Evolutionary conservation across 1,140 invertebrate genomes (phyloP), one percentile per base, ranked within the genome.

Genomic region (Aphelinus atriplicis): DNA sequence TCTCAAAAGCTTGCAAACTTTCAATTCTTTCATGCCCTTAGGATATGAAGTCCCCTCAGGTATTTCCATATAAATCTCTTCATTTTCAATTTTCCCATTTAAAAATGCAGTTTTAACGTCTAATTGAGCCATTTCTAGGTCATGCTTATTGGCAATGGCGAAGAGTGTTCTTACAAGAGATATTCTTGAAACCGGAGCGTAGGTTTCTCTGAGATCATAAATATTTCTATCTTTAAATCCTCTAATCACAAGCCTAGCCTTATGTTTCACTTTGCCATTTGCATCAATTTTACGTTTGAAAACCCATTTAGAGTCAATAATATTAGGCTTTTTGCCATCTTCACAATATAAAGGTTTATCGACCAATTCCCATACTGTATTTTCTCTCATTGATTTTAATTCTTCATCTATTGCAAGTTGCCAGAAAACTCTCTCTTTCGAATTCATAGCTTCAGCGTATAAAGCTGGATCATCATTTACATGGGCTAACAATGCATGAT

Each of bases 71-170:
- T 78, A 87, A 26, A 87, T 79, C 46, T 74, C 77, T 74, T 87
- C 82, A 53, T 53, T 9, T 56, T 81, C 77, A 64, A 87, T 65
- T 9, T 77, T 73, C 66, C 81, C 82, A 80, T 88, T 81, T 61
- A 85, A 70, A 76, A 86, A 88, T 42, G 86, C 85, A 62, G 86
- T 84, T 73, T 80, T 80, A 1, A 86, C 84, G 80, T 88, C 88
- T 62, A 87, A 78, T 71, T 87, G 85, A 5, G 65, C 43, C 4
- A 83, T 65, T 3, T 80, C 26, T 48, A 80, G 73, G 45, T 79
- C 73, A 48, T 71, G 61, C 55, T 73, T 73, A 61, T 77, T 77
- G 3, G 65, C 70, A 3, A 73, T 61, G 1, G 71, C 71, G 2
- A 77, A 48, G 2, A 60, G 43, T n/a, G 62, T 57, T 79, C 79